Percentiles rank a stretch among this genome's conserved stretches.
Evolutionary conservation across 2,888 invertebrate genomes (phyloP).

Genomic region (Venusia cambrica): DNA sequence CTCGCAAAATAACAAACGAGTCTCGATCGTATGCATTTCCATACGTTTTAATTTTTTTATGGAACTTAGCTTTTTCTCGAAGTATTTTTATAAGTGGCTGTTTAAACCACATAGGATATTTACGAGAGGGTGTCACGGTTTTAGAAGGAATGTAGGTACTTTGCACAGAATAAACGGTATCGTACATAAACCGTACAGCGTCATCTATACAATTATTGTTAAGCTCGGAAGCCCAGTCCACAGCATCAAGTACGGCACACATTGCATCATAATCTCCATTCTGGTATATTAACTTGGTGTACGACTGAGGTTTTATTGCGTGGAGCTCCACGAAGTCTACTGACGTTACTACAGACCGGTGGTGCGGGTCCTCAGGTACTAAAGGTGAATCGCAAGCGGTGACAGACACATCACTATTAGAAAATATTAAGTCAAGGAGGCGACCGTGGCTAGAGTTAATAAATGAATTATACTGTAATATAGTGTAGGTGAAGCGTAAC

Average conservation of each 20-base stretch:
- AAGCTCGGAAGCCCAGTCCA: neutral
- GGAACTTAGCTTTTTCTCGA: too few species aligned
- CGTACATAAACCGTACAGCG: neutral
- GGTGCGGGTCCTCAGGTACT: conserved; percentile 4
- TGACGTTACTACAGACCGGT: neutral
- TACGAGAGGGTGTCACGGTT: neutral
- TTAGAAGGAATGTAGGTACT: neutral
- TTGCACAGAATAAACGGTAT: neutral
- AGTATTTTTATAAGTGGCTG: too few species aligned
- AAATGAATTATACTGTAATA: conserved; percentile 2
- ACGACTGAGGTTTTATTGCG: neutral
- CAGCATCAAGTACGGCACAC: neutral
- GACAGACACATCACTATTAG: neutral
- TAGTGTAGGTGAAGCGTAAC: too few species aligned
- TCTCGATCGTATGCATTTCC: too few species aligned
- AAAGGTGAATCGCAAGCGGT: neutral
- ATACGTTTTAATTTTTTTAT: too few species aligned
- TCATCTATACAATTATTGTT: neutral
- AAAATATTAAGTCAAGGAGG: conserved; percentile 2
- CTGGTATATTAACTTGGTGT: too few species aligned
- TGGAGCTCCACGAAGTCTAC: conserved; percentile 2
- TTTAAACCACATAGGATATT: too few species aligned
- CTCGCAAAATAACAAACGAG: conserved; percentile 3
- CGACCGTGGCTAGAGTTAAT: neutral
- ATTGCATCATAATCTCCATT: too few species aligned